Percentiles rank a stretch among this genome's conserved stretches.
Evolutionary conservation across 2,888 invertebrate species (phyloP).

Genomic region (Deilephila porcellus): DNA sequence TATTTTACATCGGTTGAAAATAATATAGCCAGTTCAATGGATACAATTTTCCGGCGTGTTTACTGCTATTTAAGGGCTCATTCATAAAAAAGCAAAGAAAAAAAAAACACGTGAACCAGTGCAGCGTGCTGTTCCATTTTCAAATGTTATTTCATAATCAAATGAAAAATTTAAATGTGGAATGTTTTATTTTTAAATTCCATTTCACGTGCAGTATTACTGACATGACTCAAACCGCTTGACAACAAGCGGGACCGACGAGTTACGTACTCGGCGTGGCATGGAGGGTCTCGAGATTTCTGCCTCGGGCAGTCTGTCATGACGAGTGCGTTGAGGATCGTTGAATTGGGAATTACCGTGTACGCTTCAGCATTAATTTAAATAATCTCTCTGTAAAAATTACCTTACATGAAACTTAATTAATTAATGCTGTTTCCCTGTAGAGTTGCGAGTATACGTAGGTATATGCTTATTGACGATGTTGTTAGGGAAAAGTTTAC

Average conservation of each 20-base stretch:
- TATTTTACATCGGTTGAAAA: too few relatives aligned
- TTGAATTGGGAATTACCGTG: slow-evolving; percentile 16
- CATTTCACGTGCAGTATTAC: not conserved
- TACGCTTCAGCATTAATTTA: slow-evolving; percentile 7
- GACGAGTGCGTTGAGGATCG: slow-evolving; percentile 4
- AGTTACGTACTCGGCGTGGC: slow-evolving; percentile 24
- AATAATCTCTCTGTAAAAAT: not conserved
- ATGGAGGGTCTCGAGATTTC: slow-evolving; percentile 22
- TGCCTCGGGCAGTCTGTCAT: slow-evolving; percentile 13
- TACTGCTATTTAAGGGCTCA: too few relatives aligned
- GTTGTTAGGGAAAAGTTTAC: too few relatives aligned
- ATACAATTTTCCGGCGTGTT: too few relatives aligned
- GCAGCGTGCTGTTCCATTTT: too few relatives aligned
- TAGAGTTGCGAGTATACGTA: not conserved
- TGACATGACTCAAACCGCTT: slow-evolving; percentile 11
- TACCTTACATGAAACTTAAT: too few relatives aligned
- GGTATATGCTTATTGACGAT: too few relatives aligned
- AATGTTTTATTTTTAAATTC: not conserved
- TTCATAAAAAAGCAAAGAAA: too few relatives aligned
- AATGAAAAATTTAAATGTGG: not conserved
- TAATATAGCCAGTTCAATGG: too few relatives aligned
- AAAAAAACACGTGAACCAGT: too few relatives aligned
- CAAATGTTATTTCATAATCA: too few relatives aligned
- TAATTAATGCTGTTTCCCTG: not conserved
- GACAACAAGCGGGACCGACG: slow-evolving; percentile 10